Evolutionary conservation across 2,888 invertebrate genomes (phyloP).

Genomic region (Lymantria dispar): DNA sequence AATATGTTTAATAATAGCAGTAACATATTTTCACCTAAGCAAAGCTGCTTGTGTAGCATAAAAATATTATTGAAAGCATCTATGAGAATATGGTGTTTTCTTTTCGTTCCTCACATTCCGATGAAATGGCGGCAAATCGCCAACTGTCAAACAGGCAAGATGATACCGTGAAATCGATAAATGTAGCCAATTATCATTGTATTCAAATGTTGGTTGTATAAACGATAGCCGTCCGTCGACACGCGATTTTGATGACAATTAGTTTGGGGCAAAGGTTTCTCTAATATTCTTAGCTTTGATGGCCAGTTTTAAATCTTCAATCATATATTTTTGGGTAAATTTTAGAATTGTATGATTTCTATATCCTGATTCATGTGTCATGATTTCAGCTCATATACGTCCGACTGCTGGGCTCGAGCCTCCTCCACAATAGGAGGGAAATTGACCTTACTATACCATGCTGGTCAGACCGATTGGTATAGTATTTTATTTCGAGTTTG

Average conservation of each 20-base stretch:
- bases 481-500: no score
- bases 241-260: slow-evolving; percentile 17
- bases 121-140: slow-evolving; percentile 28
- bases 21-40: no score
- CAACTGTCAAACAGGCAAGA: slow-evolving; percentile 49
- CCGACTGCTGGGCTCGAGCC: no score
- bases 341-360: not conserved
- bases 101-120: slow-evolving; percentile 27
- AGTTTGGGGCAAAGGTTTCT: slow-evolving; percentile 7
- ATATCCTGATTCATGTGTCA: not conserved
- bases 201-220: slow-evolving; percentile 21
- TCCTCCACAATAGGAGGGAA: no score
- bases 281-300: slow-evolving; percentile 2
- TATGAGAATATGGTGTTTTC: slow-evolving; percentile 31
- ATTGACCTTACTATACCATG: no score
- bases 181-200: slow-evolving; percentile 40
- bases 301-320: slow-evolving; percentile 20
- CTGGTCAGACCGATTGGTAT: no score
- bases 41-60: no score
- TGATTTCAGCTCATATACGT: no score
- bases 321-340: no score
- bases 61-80: not conserved
- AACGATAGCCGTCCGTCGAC: slow-evolving; percentile 22
- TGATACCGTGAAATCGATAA: slow-evolving; percentile 56
- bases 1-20: no score